A percentile compares a stretch with the other conserved stretches of the same genome.
phyloP scores from a whole-genome alignment of 2,113 vertebrate genomes.

The Recurvirostra avosetta region DNA sequence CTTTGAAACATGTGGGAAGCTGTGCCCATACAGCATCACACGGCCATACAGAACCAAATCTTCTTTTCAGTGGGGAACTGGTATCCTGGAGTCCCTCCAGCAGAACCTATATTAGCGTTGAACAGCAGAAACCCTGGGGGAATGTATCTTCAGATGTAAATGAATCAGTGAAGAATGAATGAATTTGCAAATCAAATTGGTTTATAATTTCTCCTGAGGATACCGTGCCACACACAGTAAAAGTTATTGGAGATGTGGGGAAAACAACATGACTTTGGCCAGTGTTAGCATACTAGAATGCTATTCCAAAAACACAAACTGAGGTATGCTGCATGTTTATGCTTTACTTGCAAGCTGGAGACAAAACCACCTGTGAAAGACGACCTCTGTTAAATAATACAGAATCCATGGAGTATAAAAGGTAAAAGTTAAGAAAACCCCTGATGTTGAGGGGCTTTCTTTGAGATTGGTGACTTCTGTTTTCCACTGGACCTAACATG shows the following conservation, averaged over 20 bases:
- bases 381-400: background rate
- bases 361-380: background rate
- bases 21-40: background rate
- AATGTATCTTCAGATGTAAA: constrained; percentile 3
- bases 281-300: background rate
- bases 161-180: background rate
- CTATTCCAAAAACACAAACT: background rate
- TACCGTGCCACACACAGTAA: background rate
- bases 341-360: background rate
- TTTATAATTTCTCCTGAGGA: constrained; percentile 12
- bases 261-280: background rate
- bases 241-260: background rate
- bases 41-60: background rate
- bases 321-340: background rate
- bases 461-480: background rate
- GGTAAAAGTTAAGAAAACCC: background rate
- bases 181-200: constrained; percentile 2
- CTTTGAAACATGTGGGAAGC: background rate
- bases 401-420: background rate
- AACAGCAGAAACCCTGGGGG: background rate
- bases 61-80: background rate
- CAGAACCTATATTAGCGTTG: background rate
- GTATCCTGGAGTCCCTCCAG: background rate
- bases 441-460: background rate
- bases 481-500: background rate